Conservation (phyloP, 2,888 invertebrate genomes). For the Copidosoma aretas region DNA sequence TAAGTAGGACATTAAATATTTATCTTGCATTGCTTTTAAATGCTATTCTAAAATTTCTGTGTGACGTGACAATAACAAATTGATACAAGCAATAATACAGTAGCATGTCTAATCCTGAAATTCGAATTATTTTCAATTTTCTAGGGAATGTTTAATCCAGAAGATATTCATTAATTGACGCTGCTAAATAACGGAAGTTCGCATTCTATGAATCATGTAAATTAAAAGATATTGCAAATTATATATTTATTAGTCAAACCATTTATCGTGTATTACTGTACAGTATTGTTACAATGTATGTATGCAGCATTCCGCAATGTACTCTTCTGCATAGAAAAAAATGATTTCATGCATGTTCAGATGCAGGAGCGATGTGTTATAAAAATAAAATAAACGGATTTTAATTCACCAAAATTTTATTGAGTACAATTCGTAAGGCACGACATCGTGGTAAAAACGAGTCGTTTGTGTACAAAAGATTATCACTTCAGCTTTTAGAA, state of each 20-base stretch:
- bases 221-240: slow-evolving; percentile 25
- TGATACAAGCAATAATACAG: slow-evolving; percentile 37
- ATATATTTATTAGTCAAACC: slow-evolving; percentile 42
- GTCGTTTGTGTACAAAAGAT: slow-evolving; percentile 18
- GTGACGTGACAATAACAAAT: no score
- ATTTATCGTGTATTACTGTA: slow-evolving; percentile 37
- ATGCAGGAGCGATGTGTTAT: slow-evolving; percentile 12
- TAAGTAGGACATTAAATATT: no score
- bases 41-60: no score
- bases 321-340: slow-evolving; percentile 5
- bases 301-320: slow-evolving; percentile 37
- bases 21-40: no score
- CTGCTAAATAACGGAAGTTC: slow-evolving; percentile 20
- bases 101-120: neutral
- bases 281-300: slow-evolving; percentile 40
- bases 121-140: slow-evolving; percentile 43
- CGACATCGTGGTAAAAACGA: slow-evolving; percentile 9
- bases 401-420: slow-evolving; percentile 18
- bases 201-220: slow-evolving; percentile 23
- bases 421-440: slow-evolving; percentile 13
- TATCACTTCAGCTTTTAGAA: slow-evolving; percentile 5
- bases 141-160: slow-evolving; percentile 89
- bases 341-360: neutral
- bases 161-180: slow-evolving; percentile 69
- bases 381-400: slow-evolving; percentile 21